These are phyloP conservation scores for Megaustenia siamemsis DNA, from an alignment of 2,888 invertebrate genomes.

Conservation along the genomic window DNA sequence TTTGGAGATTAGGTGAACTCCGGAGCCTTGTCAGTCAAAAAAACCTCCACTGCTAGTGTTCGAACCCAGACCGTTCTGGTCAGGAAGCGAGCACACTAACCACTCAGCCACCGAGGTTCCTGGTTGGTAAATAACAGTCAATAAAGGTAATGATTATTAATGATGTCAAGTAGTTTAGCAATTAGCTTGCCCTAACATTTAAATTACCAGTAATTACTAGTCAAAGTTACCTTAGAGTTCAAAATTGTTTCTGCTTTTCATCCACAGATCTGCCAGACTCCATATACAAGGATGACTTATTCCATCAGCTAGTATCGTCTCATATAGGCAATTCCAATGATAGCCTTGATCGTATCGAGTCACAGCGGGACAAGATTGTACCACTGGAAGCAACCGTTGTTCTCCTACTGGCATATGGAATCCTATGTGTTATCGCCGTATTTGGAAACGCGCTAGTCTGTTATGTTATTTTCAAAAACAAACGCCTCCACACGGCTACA, in stretches of 20 bases:
- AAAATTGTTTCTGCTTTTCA: background rate
- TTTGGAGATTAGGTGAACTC: too few species aligned
- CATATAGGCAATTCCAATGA: conserved; percentile 9
- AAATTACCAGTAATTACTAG: too few species aligned
- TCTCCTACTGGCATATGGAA: conserved; percentile 66
- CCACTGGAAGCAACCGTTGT: conserved; percentile 39
- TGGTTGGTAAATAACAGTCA: too few species aligned
- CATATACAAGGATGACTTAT: conserved; percentile 3
- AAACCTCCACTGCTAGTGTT: too few species aligned
- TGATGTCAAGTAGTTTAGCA: too few species aligned
- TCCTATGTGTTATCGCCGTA: conserved; percentile 68
- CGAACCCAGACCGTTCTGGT: too few species aligned
- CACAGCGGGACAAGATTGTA: conserved; percentile 41
- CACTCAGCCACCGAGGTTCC: too few species aligned
- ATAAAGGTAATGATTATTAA: too few species aligned
- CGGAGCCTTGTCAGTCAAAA: too few species aligned
- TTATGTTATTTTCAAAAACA: conserved; percentile 74
- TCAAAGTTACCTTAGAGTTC: too few species aligned
- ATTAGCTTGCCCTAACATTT: too few species aligned
- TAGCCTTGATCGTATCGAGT: conserved; percentile 25
- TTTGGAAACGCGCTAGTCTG: conserved; percentile 75
- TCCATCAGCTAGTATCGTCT: background rate
- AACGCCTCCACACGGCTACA: conserved; percentile 76
- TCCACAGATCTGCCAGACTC: conserved; percentile 20
- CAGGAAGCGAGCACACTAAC: too few species aligned